Evolutionary conservation across 2,113 vertebrate species (phyloP).

Genomic region (Halcyon senegalensis): DNA sequence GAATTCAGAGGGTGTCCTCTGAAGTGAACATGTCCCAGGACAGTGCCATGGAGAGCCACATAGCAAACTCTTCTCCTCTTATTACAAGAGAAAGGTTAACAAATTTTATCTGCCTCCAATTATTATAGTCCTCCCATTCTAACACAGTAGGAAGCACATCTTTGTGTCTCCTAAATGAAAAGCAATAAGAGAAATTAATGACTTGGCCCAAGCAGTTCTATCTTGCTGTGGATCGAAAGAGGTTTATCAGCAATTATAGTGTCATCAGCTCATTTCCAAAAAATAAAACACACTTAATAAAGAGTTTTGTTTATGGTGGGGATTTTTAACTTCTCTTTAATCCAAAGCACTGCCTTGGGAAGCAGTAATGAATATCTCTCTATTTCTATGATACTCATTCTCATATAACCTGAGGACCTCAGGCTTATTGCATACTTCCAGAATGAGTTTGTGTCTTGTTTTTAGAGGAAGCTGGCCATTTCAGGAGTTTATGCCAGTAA

Average conservation of each 20-base stretch:
- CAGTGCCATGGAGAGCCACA: neutral
- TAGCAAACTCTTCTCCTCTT: fast-evolving
- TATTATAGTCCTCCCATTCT: neutral
- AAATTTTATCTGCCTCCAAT: neutral
- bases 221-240: neutral
- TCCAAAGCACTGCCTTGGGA: neutral
- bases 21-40: neutral
- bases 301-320: neutral
- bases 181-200: neutral
- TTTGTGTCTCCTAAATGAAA: neutral
- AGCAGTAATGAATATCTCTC: neutral
- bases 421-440: neutral
- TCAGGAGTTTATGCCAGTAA: neutral
- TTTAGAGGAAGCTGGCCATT: neutral
- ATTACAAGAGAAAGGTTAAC: neutral
- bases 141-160: neutral
- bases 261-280: neutral
- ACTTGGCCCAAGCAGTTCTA: neutral
- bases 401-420: neutral
- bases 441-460: neutral
- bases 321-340: neutral
- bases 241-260: neutral
- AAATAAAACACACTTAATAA: neutral
- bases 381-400: neutral
- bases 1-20: neutral